Percentiles rank a stretch among this genome's conserved stretches.
Conservation (phyloP, 2,797 vertebrate genomes). For the Syndactyla subalaris region DNA sequence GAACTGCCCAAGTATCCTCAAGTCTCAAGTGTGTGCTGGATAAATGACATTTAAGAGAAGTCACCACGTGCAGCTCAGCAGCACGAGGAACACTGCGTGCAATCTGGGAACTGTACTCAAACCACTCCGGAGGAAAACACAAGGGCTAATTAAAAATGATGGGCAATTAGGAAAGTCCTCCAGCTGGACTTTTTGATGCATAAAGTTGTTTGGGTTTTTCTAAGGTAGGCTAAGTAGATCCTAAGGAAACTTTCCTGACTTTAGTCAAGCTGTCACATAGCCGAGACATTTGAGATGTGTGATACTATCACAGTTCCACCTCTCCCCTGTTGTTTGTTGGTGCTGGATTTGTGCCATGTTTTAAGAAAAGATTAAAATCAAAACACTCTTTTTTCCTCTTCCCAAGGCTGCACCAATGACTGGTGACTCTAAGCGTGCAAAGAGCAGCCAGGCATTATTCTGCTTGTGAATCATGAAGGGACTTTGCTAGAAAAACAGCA, state of each 20-base stretch:
- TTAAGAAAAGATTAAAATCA: neutral
- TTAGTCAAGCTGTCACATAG: neutral
- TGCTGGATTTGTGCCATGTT: neutral
- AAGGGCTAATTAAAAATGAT: neutral
- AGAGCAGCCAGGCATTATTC: neutral
- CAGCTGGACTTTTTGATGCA: neutral
- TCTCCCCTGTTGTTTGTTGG: neutral
- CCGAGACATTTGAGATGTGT: neutral
- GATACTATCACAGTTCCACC: neutral
- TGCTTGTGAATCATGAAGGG: neutral
- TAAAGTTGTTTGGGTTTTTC: neutral
- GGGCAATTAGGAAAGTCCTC: neutral
- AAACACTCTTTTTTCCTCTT: neutral
- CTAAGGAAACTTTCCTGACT: neutral
- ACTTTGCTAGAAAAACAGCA: neutral
- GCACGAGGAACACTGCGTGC: neutral
- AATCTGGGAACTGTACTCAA: neutral
- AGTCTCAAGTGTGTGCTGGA: neutral
- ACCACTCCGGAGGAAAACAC: neutral
- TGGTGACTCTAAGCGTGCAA: neutral
- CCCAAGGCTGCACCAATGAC: neutral
- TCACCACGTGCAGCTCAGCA: neutral
- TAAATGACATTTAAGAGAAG: neutral
- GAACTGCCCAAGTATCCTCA: neutral
- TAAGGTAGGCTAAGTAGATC: neutral